Conservation (phyloP, 2,113 vertebrate genomes). For the Nicator chloris region DNA sequence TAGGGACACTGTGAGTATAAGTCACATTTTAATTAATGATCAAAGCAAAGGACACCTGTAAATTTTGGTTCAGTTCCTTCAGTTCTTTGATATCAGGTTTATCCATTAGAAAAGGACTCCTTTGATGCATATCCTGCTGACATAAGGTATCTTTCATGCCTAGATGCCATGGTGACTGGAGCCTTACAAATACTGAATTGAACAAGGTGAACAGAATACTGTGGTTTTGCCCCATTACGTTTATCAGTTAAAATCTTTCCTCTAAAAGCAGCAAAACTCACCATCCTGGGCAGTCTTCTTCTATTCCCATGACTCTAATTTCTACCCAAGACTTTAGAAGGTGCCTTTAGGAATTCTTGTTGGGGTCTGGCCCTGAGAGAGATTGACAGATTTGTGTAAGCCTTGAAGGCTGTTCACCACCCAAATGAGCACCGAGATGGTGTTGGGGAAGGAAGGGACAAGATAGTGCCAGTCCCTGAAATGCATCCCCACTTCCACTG, state of each 20-base stretch:
- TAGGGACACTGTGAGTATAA: constrained; percentile 70
- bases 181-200: not conserved
- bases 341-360: not conserved
- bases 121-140: constrained; percentile 64
- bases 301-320: not conserved
- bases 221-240: not conserved
- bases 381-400: not conserved
- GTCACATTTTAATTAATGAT: constrained; percentile 77
- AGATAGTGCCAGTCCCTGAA: not conserved
- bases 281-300: not conserved
- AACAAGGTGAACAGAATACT: constrained; percentile 6
- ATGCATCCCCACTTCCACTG: not conserved
- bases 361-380: not conserved
- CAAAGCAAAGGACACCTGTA: constrained; percentile 76
- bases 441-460: not conserved
- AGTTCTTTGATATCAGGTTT: constrained; percentile 68
- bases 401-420: not conserved
- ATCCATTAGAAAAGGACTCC: constrained; percentile 54
- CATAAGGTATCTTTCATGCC: constrained; percentile 51
- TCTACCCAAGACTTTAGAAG: not conserved
- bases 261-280: not conserved
- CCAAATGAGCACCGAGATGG: not conserved
- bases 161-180: constrained; percentile 27
- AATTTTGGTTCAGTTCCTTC: constrained; percentile 65
- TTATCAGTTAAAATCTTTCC: constrained; percentile 11